These are phyloP conservation scores for Linnaemya vulpina DNA, from an alignment of 2,888 invertebrate genomes.

Conservation along the genomic window DNA sequence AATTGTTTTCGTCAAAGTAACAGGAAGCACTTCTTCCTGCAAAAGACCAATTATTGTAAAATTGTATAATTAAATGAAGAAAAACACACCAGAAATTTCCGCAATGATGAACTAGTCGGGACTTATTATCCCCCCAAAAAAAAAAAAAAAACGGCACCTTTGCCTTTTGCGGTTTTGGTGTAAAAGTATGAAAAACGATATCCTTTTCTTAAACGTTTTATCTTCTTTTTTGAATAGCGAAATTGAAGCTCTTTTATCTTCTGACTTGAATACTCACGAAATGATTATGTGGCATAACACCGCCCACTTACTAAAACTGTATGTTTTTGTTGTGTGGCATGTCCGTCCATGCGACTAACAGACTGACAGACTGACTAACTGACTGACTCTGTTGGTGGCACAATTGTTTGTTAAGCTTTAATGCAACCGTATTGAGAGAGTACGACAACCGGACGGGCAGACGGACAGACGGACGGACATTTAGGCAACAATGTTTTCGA, in stretches of 20 bases:
- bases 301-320: constrained; percentile 61
- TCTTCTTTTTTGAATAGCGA: constrained; percentile 48
- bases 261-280: constrained; percentile 70
- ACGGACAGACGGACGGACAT: constrained; percentile 16
- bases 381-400: constrained; percentile 41
- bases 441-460: constrained; percentile 16
- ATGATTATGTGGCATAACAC: constrained; percentile 69
- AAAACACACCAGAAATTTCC: constrained; percentile 2
- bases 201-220: constrained; percentile 39
- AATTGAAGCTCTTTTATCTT: constrained; percentile 56
- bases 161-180: background rate
- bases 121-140: constrained; percentile 3
- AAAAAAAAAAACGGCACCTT: background rate
- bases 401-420: constrained; percentile 38
- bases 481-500: constrained; percentile 36
- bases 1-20: constrained; percentile 11
- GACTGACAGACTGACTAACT: background rate
- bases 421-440: constrained; percentile 39
- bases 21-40: constrained; percentile 13
- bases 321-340: constrained; percentile 27
- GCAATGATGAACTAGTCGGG: constrained; percentile 30
- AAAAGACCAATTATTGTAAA: constrained; percentile 1
- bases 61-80: constrained; percentile 13
- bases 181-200: constrained; percentile 64
- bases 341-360: constrained; percentile 8